Evolutionary conservation across 2,797 vertebrate species (phyloP).

Genomic region (Enteromius fasciolatus): DNA sequence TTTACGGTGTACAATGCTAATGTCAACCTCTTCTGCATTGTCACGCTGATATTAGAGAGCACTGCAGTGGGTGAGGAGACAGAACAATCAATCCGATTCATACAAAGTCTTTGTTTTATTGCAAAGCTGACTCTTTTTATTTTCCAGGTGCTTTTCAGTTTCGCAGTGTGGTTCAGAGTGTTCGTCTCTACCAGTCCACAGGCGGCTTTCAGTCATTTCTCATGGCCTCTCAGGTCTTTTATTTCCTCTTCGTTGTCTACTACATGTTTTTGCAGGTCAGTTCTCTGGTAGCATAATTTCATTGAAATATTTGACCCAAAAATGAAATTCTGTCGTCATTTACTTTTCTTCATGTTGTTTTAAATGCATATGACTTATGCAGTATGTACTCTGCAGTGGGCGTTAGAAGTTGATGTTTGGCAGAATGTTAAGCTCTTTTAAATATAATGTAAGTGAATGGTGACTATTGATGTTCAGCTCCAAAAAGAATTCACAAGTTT

Average conservation of each 20-base stretch:
- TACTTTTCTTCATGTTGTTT: background rate
- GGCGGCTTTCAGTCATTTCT: constrained; percentile 90
- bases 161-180: constrained; percentile 81
- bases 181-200: constrained; percentile 89
- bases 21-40: constrained; percentile 92
- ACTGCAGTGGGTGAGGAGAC: constrained; percentile 82
- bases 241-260: constrained; percentile 91
- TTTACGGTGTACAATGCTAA: constrained; percentile 97
- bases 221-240: constrained; percentile 86
- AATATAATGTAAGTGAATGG: background rate
- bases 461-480: background rate
- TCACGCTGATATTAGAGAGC: constrained; percentile 89
- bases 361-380: background rate
- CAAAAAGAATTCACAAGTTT: too few relatives aligned
- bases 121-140: constrained; percentile 83
- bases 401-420: background rate
- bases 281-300: background rate
- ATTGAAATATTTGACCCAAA: background rate
- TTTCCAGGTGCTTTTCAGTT: constrained; percentile 87
- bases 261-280: constrained; percentile 93
- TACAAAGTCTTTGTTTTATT: constrained; percentile 76
- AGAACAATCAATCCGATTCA: background rate
- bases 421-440: background rate
- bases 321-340: background rate
- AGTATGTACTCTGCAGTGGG: background rate